Evolutionary conservation across 2,888 invertebrate species (phyloP).

Genomic region (Dusona sp.): DNA sequence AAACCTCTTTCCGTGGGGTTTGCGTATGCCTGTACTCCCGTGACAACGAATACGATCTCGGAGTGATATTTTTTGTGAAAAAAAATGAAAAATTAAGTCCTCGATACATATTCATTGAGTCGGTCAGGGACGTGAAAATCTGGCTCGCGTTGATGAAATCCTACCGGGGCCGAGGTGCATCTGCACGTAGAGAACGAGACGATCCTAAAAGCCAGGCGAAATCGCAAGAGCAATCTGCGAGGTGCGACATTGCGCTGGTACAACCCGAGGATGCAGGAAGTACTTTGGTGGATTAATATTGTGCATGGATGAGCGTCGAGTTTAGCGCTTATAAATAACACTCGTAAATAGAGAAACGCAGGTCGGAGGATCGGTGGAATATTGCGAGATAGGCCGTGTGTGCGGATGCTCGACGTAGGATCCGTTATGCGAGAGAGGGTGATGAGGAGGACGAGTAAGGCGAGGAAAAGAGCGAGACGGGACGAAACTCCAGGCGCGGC

Average conservation of each 20-base stretch:
- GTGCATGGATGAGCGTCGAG: neutral
- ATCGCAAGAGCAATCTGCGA: too few species aligned
- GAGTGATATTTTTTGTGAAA: neutral
- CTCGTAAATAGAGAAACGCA: constrained; percentile 29
- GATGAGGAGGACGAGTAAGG: constrained; percentile 69
- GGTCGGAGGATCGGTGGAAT: constrained; percentile 47
- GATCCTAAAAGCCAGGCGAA: too few species aligned
- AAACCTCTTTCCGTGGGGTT: constrained; percentile 22
- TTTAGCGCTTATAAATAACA: neutral
- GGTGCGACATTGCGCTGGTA: too few species aligned
- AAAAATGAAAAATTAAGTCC: constrained; percentile 6
- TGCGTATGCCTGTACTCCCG: neutral
- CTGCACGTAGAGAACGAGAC: too few species aligned
- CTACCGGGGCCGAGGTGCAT: too few species aligned
- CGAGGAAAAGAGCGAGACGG: constrained; percentile 68
- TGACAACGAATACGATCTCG: neutral
- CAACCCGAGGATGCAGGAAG: neutral
- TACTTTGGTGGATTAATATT: constrained; percentile 21
- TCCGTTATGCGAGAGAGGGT: constrained; percentile 64
- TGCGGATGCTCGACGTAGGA: constrained; percentile 43
- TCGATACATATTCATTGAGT: too few species aligned
- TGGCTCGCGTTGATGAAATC: too few species aligned
- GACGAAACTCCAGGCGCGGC: constrained; percentile 79
- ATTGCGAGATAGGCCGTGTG: constrained; percentile 31
- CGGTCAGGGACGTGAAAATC: too few species aligned